A percentile compares a stretch with the other conserved stretches of the same genome.
These are phyloP conservation scores for Crypturellus tataupa DNA, from an alignment of 2,797 vertebrate genomes.

Conservation along the genomic window DNA sequence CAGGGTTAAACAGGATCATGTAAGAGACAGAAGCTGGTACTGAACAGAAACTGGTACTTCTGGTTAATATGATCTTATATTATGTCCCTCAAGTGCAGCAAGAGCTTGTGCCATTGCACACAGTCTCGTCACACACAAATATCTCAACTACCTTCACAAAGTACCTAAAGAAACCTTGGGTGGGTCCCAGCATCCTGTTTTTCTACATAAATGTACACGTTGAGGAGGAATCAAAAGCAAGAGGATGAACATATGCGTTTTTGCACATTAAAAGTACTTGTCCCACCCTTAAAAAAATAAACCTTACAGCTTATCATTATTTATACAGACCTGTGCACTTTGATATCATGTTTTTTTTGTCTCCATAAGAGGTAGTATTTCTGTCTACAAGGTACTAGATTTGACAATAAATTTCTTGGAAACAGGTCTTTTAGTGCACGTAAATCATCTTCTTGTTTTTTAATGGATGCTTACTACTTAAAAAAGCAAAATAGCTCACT, in stretches of 20 bases:
- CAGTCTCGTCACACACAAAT: neutral
- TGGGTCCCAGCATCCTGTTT: neutral
- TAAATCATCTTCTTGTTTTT: neutral
- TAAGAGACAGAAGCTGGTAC: neutral
- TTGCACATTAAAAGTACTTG: neutral
- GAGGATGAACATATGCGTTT: slow-evolving; percentile 2
- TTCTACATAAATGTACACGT: neutral
- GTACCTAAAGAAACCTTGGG: neutral
- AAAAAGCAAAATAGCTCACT: neutral
- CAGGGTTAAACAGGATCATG: neutral
- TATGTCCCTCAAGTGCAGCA: neutral
- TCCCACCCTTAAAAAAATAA: slow-evolving; percentile 19
- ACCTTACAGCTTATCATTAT: slow-evolving; percentile 32
- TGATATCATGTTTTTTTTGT: neutral
- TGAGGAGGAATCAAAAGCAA: neutral
- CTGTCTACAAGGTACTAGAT: neutral
- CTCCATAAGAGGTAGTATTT: neutral
- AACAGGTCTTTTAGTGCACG: neutral
- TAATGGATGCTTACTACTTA: neutral
- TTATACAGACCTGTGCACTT: slow-evolving; percentile 29
- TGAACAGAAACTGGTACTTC: neutral
- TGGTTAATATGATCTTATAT: neutral
- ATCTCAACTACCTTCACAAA: neutral
- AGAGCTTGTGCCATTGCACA: neutral
- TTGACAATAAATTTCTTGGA: neutral